Evolutionary conservation across 2,797 vertebrate genomes (phyloP).

Genomic region (Cirrhinus molitorella): DNA sequence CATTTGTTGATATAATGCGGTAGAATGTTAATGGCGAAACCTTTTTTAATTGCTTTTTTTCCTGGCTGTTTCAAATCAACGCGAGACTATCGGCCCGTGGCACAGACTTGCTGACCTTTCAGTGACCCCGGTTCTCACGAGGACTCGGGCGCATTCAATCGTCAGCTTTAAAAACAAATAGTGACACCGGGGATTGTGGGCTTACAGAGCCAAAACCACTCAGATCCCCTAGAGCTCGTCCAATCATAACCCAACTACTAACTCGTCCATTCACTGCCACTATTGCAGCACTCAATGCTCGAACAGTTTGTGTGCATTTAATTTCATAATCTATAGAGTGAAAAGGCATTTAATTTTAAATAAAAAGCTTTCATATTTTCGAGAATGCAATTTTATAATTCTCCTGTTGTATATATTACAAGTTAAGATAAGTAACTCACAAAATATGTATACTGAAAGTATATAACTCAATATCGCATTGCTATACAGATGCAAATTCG

Average conservation of each 20-base stretch:
- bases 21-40: neutral
- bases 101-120: constrained; percentile 74
- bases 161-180: constrained; percentile 67
- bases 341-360: neutral
- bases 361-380: neutral
- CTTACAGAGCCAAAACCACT: constrained; percentile 16
- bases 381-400: neutral
- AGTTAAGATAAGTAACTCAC: no score
- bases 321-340: neutral
- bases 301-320: neutral
- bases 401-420: neutral
- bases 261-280: neutral
- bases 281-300: neutral
- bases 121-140: constrained; percentile 73
- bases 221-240: neutral
- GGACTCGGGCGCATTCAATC: constrained; percentile 56
- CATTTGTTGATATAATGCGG: neutral
- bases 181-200: constrained; percentile 57
- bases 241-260: neutral
- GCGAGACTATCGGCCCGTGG: neutral
- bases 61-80: neutral
- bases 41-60: neutral
- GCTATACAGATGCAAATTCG: neutral
- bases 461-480: neutral
- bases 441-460: neutral